Conservation (phyloP, 2,113 vertebrate species). For the Physeter macrocephalus region DNA sequence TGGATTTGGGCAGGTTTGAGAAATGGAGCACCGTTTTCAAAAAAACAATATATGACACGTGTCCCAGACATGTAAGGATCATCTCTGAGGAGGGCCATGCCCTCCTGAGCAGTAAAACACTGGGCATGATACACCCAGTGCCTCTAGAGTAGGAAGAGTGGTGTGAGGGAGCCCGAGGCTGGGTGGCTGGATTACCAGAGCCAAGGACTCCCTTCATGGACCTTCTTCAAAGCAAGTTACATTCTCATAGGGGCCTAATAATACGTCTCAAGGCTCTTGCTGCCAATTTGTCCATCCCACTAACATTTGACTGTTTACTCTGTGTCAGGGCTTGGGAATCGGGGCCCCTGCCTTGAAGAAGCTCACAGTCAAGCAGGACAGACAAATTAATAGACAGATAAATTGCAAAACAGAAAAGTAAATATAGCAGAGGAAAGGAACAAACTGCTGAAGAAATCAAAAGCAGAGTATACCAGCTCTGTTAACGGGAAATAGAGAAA, state of each 20-base stretch:
- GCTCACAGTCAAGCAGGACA: not conserved
- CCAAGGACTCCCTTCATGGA: not conserved
- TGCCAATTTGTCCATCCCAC: not conserved
- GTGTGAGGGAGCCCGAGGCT: not conserved
- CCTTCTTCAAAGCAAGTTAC: not conserved
- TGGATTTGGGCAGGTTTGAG: not conserved
- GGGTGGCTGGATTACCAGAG: not conserved
- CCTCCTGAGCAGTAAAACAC: not conserved
- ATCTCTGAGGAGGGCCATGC: not conserved
- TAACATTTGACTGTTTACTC: not conserved
- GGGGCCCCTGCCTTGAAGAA: not conserved
- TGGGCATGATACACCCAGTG: not conserved
- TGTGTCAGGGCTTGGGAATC: not conserved
- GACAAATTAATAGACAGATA: not conserved
- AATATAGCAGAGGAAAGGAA: not conserved
- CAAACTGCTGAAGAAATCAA: not conserved
- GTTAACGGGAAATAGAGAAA: not conserved
- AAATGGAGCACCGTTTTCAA: not conserved
- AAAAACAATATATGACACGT: not conserved
- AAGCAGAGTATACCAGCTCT: not conserved
- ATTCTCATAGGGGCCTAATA: not conserved
- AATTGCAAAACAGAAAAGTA: constrained; percentile 2
- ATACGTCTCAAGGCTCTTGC: not conserved
- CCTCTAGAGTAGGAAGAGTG: not conserved
- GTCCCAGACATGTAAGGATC: not conserved